Evolutionary conservation across 2,888 invertebrate genomes (phyloP).

Genomic region (Drosophila fungiperda): DNA sequence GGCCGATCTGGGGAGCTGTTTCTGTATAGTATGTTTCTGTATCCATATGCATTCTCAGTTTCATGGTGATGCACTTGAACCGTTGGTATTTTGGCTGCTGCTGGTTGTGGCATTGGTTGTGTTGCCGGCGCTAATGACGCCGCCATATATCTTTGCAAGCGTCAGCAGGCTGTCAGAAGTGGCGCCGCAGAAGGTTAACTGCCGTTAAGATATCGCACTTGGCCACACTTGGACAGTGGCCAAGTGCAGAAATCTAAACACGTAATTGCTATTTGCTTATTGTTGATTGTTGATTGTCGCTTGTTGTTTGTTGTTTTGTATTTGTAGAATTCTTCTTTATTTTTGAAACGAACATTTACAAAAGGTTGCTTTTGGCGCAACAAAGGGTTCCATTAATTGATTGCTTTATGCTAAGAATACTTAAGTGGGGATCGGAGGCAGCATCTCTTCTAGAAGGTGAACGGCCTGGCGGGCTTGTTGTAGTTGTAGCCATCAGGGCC

Average conservation of each 20-base stretch:
- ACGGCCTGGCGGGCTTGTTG: conserved; percentile 83
- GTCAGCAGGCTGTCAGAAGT: conserved; percentile 63
- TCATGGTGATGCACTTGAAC: conserved; percentile 74
- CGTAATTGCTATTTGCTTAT: conserved; percentile 9
- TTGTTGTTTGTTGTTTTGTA: conserved; percentile 24
- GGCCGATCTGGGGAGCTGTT: neutral
- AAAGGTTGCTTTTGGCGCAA: conserved; percentile 42
- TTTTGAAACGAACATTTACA: conserved; percentile 61
- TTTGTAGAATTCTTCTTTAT: conserved; percentile 58
- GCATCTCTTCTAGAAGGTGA: conserved; percentile 74
- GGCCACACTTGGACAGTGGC: conserved; percentile 41
- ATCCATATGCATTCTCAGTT: conserved; percentile 1
- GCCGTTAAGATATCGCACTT: conserved; percentile 11
- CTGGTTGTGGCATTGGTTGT: conserved; percentile 37
- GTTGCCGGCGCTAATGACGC: conserved; percentile 56
- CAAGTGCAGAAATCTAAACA: conserved; percentile 25
- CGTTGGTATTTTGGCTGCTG: conserved; percentile 58
- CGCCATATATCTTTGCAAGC: conserved; percentile 51
- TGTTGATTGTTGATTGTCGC: conserved; percentile 13
- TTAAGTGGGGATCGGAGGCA: conserved; percentile 25
- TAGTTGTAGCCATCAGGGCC: conserved; percentile 85
- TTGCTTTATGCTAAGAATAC: conserved; percentile 40
- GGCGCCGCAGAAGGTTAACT: conserved; percentile 65
- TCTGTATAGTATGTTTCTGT: neutral
- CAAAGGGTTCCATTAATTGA: conserved; percentile 23